phyloP scores from a whole-genome alignment of 2,797 vertebrate genomes.

The Artibeus jamaicensis region DNA sequence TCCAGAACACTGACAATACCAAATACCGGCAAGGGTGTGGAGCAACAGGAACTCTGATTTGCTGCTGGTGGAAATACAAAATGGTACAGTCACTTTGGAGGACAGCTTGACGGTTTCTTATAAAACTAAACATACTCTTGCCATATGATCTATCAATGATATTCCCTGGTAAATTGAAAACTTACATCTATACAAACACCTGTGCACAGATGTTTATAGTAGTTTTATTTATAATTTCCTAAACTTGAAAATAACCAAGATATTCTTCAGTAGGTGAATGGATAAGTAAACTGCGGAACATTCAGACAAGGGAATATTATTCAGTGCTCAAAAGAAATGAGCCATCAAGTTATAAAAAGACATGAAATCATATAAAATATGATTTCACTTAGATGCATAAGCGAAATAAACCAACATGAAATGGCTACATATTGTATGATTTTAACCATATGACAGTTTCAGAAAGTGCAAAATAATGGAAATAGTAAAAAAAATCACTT shows the following conservation, averaged over 20 bases:
- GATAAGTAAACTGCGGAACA: not conserved
- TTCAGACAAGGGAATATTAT: not conserved
- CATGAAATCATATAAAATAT: not conserved
- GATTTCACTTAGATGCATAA: not conserved
- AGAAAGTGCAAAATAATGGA: not conserved
- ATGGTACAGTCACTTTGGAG: not conserved
- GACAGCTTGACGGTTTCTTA: not conserved
- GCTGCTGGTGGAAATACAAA: not conserved
- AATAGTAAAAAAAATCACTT: not conserved
- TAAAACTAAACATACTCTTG: not conserved
- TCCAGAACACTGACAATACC: not conserved
- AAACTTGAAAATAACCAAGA: not conserved
- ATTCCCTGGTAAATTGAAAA: not conserved
- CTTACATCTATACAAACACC: not conserved
- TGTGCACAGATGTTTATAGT: not conserved
- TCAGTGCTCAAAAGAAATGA: not conserved
- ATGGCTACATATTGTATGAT: not conserved
- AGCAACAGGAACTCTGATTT: not conserved
- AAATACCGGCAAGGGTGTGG: not conserved
- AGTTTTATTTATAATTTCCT: not conserved
- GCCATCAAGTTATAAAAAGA: not conserved
- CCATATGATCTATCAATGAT: not conserved
- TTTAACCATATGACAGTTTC: not conserved
- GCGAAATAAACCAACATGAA: not conserved
- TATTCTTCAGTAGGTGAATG: not conserved